These are phyloP conservation scores for Apis dorsata DNA, from an alignment of 1,140 invertebrate species.

Conservation along the genomic window DNA sequence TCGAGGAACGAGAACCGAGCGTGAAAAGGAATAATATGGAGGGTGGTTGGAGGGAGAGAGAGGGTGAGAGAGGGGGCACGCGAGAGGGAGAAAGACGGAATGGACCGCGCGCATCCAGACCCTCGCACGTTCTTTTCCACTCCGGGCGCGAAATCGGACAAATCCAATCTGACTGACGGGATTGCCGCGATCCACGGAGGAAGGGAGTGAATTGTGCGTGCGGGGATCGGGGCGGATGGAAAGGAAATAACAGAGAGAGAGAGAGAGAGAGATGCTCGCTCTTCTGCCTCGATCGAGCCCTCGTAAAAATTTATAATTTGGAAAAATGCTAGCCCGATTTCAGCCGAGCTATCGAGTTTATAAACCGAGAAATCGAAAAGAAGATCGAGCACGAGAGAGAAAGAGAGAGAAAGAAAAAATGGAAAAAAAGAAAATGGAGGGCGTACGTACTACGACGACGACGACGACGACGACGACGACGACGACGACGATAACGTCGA, in stretches of 20 bases:
- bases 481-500: constrained; percentile 70
- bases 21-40: constrained; percentile 62
- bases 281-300: constrained; percentile 14
- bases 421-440: neutral
- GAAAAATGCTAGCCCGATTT: constrained; percentile 76
- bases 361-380: constrained; percentile 80
- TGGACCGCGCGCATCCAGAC: constrained; percentile 22
- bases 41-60: constrained; percentile 41
- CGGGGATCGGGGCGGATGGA: constrained; percentile 5
- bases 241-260: constrained; percentile 42
- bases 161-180: constrained; percentile 75
- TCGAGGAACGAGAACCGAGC: constrained; percentile 50
- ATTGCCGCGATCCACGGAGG: constrained; percentile 46
- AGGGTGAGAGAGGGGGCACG: constrained; percentile 27
- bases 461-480: constrained; percentile 5
- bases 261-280: neutral
- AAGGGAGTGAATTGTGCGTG: neutral
- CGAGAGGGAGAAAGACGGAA: constrained; percentile 23
- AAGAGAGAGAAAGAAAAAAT: neutral
- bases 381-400: neutral
- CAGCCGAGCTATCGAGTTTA: constrained; percentile 76
- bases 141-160: constrained; percentile 74
- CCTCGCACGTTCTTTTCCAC: constrained; percentile 61
- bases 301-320: constrained; percentile 82
- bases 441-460: neutral